phyloP scores from a whole-genome alignment of 2,888 invertebrate genomes.

The Eupithecia abbreviata region DNA sequence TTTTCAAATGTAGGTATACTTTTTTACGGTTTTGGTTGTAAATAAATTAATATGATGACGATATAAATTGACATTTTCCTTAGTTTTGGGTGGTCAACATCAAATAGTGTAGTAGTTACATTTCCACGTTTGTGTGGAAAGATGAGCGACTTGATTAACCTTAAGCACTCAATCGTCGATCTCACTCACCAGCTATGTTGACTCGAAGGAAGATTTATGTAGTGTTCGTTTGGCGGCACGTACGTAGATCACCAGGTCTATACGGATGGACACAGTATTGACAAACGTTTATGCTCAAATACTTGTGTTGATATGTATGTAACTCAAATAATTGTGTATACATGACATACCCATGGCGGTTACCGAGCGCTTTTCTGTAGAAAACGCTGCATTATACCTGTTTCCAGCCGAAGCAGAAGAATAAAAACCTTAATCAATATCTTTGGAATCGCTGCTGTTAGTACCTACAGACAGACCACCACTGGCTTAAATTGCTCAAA shows the following conservation, averaged over 20 bases:
- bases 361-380: neutral
- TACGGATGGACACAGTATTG: neutral
- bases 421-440: neutral
- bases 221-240: neutral
- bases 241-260: neutral
- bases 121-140: no score
- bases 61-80: no score
- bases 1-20: no score
- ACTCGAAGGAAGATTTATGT: neutral
- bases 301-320: neutral
- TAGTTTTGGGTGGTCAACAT: no score
- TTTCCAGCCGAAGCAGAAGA: neutral
- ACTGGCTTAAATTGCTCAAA: neutral
- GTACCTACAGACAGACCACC: neutral
- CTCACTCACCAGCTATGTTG: neutral
- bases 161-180: neutral
- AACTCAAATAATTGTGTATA: neutral
- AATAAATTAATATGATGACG: no score
- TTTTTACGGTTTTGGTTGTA: no score
- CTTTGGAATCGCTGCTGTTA: neutral
- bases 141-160: neutral
- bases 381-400: neutral
- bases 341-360: neutral
- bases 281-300: neutral
- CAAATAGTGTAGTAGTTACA: no score